A percentile compares a stretch with the other conserved stretches of the same genome.
Evolutionary conservation across 2,113 vertebrate genomes (phyloP).

Genomic region (Salvelinus sp.): DNA sequence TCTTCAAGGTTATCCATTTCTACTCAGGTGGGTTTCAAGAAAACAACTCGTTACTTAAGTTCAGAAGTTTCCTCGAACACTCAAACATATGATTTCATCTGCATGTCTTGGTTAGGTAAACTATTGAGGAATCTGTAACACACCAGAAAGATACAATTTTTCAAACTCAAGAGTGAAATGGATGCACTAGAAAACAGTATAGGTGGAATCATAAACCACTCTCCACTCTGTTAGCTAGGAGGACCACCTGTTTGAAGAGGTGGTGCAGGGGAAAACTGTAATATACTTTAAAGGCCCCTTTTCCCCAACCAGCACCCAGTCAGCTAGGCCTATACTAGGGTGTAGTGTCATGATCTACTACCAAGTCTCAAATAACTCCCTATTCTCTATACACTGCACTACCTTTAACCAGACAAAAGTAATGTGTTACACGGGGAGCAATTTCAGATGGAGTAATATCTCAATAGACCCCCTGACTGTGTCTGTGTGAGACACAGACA

Average conservation of each 20-base stretch:
- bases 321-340: not conserved
- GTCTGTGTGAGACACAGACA: not conserved
- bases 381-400: not conserved
- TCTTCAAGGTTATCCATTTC: constrained; percentile 20
- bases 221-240: not conserved
- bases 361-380: not conserved
- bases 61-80: not conserved
- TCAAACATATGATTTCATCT: constrained; percentile 11
- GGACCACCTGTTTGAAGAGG: not conserved
- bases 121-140: not conserved
- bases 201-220: not conserved
- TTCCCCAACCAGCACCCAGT: not conserved
- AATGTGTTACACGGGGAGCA: not conserved
- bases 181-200: not conserved
- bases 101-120: constrained; percentile 13
- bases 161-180: not conserved
- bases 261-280: no score
- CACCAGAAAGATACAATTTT: not conserved
- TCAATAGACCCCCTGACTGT: not conserved
- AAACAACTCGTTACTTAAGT: constrained; percentile 5
- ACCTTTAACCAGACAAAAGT: not conserved
- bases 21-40: not conserved
- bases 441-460: not conserved
- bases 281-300: not conserved
- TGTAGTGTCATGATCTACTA: not conserved